phyloP scores from a whole-genome alignment of 2,797 vertebrate genomes.

The Chelidonichthys spinosus region DNA sequence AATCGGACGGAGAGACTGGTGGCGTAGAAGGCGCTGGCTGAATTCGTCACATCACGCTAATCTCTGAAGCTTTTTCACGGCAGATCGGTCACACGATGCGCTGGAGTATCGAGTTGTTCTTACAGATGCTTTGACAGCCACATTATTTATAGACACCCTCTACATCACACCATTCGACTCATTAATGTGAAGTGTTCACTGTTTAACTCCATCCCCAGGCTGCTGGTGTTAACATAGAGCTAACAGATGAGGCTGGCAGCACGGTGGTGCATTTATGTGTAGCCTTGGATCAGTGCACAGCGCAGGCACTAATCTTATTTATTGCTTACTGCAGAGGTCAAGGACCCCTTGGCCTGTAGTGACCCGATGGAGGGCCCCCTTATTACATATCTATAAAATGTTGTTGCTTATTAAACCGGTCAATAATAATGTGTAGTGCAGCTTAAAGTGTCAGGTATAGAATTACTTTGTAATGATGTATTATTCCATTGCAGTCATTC shows the following conservation, averaged over 20 bases:
- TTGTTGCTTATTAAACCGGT: too few species aligned
- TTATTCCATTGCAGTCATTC: too few species aligned
- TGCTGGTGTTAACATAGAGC: conserved; percentile 25
- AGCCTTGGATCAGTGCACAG: conserved; percentile 8
- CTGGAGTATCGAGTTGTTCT: conserved; percentile 43
- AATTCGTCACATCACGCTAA: conserved; percentile 56
- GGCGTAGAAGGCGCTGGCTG: conserved; percentile 36
- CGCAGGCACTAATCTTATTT: conserved; percentile 5
- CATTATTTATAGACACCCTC: conserved; percentile 47
- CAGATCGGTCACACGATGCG: conserved; percentile 50
- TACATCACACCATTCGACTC: conserved; percentile 38
- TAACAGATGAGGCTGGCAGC: not conserved
- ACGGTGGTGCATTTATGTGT: not conserved
- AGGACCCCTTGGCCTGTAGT: too few species aligned
- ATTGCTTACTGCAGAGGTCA: not conserved
- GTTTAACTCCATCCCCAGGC: conserved; percentile 26
- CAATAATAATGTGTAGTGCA: too few species aligned
- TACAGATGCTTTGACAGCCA: conserved; percentile 52
- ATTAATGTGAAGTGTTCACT: conserved; percentile 35
- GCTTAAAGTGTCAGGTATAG: too few species aligned
- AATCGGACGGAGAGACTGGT: conserved; percentile 25
- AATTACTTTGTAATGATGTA: too few species aligned
- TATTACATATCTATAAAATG: too few species aligned
- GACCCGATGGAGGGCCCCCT: too few species aligned
- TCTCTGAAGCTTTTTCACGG: conserved; percentile 57